Evolutionary conservation across 2,888 invertebrate genomes (phyloP).

Genomic region (Eupithecia pulchellata): DNA sequence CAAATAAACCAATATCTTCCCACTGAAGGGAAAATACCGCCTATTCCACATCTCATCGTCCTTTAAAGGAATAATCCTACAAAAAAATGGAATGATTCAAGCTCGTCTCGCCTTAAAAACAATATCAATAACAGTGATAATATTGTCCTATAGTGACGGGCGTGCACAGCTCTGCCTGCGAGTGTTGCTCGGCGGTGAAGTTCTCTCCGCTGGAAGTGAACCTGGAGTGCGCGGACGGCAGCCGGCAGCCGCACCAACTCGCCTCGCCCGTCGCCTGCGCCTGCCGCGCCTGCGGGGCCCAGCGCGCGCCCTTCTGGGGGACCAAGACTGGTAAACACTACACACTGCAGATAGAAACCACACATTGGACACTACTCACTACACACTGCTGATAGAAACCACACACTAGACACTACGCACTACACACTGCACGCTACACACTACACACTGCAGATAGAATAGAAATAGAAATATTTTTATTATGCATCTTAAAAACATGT

Average conservation of each 20-base stretch:
- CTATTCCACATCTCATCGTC: too few relatives aligned
- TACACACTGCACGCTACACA: too few relatives aligned
- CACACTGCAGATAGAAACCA: neutral
- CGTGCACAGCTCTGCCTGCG: conserved; percentile 84
- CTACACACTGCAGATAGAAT: too few relatives aligned
- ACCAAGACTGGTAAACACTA: conserved; percentile 38
- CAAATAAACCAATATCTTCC: too few relatives aligned
- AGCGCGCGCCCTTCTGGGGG: conserved; percentile 29
- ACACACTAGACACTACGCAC: too few relatives aligned
- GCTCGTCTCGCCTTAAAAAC: neutral
- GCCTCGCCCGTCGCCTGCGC: conserved; percentile 62
- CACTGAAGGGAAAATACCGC: too few relatives aligned
- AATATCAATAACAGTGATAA: neutral
- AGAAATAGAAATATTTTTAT: too few relatives aligned
- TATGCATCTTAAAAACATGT: too few relatives aligned
- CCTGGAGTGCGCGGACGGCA: conserved; percentile 66
- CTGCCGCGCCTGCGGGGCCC: conserved; percentile 57
- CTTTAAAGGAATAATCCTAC: too few relatives aligned
- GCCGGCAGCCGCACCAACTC: conserved; percentile 58
- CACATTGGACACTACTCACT: too few relatives aligned
- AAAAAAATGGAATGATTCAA: too few relatives aligned
- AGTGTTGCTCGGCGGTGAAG: conserved; percentile 83
- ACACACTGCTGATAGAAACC: too few relatives aligned
- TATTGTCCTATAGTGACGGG: conserved; percentile 71
- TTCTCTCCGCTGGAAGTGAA: conserved; percentile 65